Conservation (phyloP, 2,888 invertebrate species). For the Spisula solida region DNA sequence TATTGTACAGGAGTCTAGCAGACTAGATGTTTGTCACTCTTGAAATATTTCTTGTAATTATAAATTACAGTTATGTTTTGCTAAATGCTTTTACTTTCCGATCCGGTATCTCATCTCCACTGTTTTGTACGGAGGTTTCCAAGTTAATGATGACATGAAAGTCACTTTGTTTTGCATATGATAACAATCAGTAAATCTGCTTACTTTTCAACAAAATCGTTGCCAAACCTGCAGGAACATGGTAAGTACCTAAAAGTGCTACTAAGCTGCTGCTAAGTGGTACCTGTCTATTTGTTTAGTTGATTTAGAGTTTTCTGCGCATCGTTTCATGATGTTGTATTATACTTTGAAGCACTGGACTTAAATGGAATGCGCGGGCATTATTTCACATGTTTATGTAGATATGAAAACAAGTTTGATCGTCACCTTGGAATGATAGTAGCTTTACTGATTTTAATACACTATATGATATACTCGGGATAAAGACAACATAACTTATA, state of each 20-base stretch:
- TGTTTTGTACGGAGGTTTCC: not conserved
- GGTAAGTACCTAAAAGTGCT: not conserved
- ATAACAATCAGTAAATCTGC: not conserved
- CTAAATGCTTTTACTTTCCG: not conserved
- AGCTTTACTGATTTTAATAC: too few relatives aligned
- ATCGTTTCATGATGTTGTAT: not conserved
- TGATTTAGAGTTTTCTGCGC: not conserved
- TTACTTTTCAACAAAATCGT: not conserved
- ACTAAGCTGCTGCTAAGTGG: slow-evolving; percentile 3
- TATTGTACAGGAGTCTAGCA: too few relatives aligned
- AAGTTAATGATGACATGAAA: slow-evolving; percentile 7
- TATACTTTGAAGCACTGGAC: not conserved
- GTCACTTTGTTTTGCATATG: not conserved
- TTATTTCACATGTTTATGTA: not conserved
- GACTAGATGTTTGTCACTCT: too few relatives aligned
- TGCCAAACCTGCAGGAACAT: not conserved
- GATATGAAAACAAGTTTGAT: not conserved
- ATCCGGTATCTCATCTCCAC: not conserved
- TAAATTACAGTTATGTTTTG: not conserved
- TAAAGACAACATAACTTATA: too few relatives aligned
- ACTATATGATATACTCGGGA: too few relatives aligned
- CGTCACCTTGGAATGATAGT: not conserved
- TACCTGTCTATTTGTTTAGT: not conserved
- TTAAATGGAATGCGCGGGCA: not conserved
- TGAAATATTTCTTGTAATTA: not conserved